A percentile compares a stretch with the other conserved stretches of the same genome.
These are phyloP conservation scores for Orthosia incerta DNA, from an alignment of 2,888 invertebrate species.

Conservation along the genomic window DNA sequence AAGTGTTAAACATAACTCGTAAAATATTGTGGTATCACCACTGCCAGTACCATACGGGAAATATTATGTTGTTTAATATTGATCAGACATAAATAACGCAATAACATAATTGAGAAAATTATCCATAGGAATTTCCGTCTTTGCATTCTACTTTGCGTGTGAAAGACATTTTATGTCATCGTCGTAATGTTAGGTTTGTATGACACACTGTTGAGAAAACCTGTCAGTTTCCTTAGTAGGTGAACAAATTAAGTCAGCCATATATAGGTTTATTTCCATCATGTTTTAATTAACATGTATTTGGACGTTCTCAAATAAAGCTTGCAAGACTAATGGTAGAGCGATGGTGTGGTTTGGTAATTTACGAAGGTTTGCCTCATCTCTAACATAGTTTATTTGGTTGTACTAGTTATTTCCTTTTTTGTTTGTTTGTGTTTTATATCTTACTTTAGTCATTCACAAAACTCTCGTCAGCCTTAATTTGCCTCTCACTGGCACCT, in stretches of 20 bases:
- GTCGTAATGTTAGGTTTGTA: constrained; percentile 33
- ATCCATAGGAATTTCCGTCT: constrained; percentile 5
- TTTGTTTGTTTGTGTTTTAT: background rate
- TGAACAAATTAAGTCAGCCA: constrained; percentile 26
- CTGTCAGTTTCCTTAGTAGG: constrained; percentile 9
- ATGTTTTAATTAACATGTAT: constrained; percentile 39
- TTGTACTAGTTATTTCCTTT: constrained; percentile 15
- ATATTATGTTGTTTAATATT: background rate
- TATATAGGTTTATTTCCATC: constrained; percentile 40
- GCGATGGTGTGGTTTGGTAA: constrained; percentile 26
- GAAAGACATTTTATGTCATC: constrained; percentile 19
- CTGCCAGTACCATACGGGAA: background rate
- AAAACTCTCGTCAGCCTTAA: background rate
- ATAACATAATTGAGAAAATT: constrained; percentile 7
- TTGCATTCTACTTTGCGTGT: constrained; percentile 43
- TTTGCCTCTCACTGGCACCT: background rate
- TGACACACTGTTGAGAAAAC: constrained; percentile 26
- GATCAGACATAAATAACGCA: background rate
- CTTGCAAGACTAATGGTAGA: constrained; percentile 22
- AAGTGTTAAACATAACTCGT: background rate
- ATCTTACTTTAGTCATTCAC: constrained; percentile 8
- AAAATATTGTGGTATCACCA: background rate
- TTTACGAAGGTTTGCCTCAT: constrained; percentile 7
- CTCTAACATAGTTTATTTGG: constrained; percentile 19
- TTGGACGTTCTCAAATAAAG: constrained; percentile 38